A percentile compares a stretch with the other conserved stretches of the same genome.
phyloP scores from a whole-genome alignment of 2,797 vertebrate genomes.

The Potorous gilbertii region DNA sequence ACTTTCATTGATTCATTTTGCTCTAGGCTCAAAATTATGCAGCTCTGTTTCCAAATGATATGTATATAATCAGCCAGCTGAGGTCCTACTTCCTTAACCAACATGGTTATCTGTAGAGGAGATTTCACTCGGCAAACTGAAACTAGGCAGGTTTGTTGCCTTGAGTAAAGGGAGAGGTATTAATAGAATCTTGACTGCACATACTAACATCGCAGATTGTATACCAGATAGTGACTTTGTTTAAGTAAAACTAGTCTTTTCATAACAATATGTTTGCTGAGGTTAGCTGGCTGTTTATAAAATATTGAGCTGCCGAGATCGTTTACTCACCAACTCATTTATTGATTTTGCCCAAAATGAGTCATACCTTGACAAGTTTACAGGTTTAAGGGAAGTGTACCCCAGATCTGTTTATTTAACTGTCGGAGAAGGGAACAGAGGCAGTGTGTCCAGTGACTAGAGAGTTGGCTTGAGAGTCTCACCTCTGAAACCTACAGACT shows the following conservation, averaged over 20 bases:
- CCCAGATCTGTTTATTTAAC: constrained; percentile 10
- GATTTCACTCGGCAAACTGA: constrained; percentile 3
- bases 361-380: constrained; percentile 10
- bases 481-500: neutral
- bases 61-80: neutral
- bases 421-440: neutral
- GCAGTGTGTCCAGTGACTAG: neutral
- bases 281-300: constrained; percentile 56
- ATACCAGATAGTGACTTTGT: constrained; percentile 63
- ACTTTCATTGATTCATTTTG: neutral
- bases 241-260: constrained; percentile 71
- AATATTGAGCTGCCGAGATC: constrained; percentile 19
- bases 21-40: constrained; percentile 67
- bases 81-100: constrained; percentile 56
- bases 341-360: constrained; percentile 62
- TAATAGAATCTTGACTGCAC: constrained; percentile 65
- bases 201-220: constrained; percentile 55
- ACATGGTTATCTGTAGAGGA: constrained; percentile 22
- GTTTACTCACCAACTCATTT: constrained; percentile 44
- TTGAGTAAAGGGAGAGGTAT: constrained; percentile 71
- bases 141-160: constrained; percentile 57
- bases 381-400: neutral
- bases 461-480: neutral
- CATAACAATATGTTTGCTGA: constrained; percentile 67
- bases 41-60: constrained; percentile 47